phyloP scores from a whole-genome alignment of 30 jellyfish, hydroid and myxozoan genomes.

The Aurelia sp. region DNA sequence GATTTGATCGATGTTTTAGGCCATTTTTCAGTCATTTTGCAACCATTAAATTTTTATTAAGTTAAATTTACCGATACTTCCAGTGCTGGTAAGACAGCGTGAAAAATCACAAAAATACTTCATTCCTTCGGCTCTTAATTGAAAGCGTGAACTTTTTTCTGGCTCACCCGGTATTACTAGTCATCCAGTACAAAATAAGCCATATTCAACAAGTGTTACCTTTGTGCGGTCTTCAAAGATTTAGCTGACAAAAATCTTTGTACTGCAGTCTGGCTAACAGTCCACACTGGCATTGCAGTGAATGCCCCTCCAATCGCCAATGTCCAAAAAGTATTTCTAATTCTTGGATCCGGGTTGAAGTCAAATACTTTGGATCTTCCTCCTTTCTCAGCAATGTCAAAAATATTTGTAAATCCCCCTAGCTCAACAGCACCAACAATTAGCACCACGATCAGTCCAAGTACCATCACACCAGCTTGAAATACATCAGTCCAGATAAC shows the following conservation, averaged over 20 bases:
- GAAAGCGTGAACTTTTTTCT: no score
- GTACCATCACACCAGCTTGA: constrained; percentile 96
- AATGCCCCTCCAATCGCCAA: constrained; percentile 98
- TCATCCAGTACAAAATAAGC: no score
- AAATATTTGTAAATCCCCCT: constrained; percentile 74
- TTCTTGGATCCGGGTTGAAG: constrained; percentile 98
- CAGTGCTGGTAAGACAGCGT: no score
- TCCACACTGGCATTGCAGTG: constrained; percentile 99
- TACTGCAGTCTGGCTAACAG: constrained; percentile 99
- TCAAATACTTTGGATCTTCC: constrained; percentile 83
- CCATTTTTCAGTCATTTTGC: no score
- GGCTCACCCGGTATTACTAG: no score
- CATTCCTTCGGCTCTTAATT: no score
- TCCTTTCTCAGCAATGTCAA: constrained; percentile 78
- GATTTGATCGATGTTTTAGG: no score
- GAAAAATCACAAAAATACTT: no score
- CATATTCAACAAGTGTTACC: constrained; percentile 44
- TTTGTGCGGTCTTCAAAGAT: constrained; percentile 72
- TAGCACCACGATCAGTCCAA: constrained; percentile 91
- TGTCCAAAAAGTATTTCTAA: constrained; percentile 98
- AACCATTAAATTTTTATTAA: no score
- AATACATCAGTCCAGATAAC: constrained; percentile 99
- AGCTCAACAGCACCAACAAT: constrained; percentile 87
- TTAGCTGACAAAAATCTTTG: constrained; percentile 97
- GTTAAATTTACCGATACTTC: no score